A percentile compares a stretch with the other conserved stretches of the same genome.
These are phyloP conservation scores for Dendrocincla fuliginosa DNA, from an alignment of 2,797 vertebrate species.

Conservation along the genomic window DNA sequence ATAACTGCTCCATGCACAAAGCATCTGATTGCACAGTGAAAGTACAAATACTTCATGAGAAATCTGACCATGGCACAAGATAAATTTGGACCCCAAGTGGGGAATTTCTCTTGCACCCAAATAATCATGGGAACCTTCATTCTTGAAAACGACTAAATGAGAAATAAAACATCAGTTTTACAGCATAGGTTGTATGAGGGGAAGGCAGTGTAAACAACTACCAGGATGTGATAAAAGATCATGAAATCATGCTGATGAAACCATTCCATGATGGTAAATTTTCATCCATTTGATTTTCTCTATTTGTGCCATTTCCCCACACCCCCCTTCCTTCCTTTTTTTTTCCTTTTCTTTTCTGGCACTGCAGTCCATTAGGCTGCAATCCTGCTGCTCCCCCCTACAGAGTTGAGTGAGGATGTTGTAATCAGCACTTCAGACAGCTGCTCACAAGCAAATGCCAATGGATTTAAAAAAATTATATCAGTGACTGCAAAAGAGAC, in stretches of 20 bases:
- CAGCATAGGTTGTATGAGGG: background rate
- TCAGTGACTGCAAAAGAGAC: background rate
- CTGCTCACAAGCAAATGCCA: conserved; percentile 5
- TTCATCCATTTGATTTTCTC: background rate
- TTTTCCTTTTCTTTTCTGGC: background rate
- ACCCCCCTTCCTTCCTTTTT: rapidly evolving
- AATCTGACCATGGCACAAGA: background rate
- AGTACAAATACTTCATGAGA: background rate
- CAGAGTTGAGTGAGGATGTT: background rate
- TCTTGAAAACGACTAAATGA: background rate
- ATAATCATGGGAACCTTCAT: background rate
- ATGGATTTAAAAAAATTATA: background rate
- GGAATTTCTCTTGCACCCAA: background rate
- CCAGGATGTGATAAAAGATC: background rate
- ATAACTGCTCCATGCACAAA: background rate
- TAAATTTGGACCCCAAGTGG: background rate
- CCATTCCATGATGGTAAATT: background rate
- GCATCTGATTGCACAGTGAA: background rate
- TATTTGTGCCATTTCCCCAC: background rate
- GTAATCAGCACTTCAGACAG: conserved; percentile 41
- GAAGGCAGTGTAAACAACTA: background rate
- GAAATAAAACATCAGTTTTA: background rate
- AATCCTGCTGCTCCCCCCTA: background rate
- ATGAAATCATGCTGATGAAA: background rate
- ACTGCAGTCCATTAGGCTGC: background rate